Percentiles rank a stretch among this genome's conserved stretches.
Evolutionary conservation across 2,113 vertebrate species (phyloP).

Genomic region (Synodontis membranacea): DNA sequence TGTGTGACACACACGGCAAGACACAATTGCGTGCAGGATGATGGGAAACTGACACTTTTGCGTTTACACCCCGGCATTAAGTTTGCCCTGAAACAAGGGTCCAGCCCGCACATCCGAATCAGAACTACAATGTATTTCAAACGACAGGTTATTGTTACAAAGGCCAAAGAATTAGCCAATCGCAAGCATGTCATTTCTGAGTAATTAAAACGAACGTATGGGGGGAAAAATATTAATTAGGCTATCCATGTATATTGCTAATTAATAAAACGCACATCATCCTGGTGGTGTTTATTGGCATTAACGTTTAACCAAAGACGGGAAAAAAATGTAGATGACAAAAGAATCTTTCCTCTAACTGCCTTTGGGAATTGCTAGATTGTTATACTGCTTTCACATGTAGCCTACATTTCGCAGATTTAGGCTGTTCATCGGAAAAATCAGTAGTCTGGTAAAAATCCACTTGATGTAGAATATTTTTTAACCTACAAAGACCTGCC

Average conservation of each 20-base stretch:
- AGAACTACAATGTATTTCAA: background rate
- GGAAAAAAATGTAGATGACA: background rate
- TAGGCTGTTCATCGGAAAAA: background rate
- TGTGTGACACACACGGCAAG: conserved; percentile 27
- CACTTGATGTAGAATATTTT: background rate
- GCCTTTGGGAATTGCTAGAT: background rate
- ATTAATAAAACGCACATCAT: background rate
- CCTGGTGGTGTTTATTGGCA: background rate
- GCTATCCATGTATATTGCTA: background rate
- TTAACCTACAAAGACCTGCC: background rate
- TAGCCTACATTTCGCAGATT: background rate
- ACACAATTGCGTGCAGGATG: conserved; percentile 23
- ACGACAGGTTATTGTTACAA: background rate
- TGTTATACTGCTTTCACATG: too few relatives aligned
- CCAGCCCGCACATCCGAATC: background rate
- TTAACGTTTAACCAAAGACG: background rate
- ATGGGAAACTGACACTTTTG: conserved; percentile 36
- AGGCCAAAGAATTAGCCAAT: background rate
- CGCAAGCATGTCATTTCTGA: background rate
- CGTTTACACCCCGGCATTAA: conserved; percentile 4
- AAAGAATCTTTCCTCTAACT: background rate
- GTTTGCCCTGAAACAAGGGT: background rate
- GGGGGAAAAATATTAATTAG: background rate
- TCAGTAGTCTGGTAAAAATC: background rate
- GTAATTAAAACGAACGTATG: background rate